A percentile compares a stretch with the other conserved stretches of the same genome.
These are phyloP conservation scores for Apus apus DNA, from an alignment of 2,113 vertebrate species.

Conservation along the genomic window DNA sequence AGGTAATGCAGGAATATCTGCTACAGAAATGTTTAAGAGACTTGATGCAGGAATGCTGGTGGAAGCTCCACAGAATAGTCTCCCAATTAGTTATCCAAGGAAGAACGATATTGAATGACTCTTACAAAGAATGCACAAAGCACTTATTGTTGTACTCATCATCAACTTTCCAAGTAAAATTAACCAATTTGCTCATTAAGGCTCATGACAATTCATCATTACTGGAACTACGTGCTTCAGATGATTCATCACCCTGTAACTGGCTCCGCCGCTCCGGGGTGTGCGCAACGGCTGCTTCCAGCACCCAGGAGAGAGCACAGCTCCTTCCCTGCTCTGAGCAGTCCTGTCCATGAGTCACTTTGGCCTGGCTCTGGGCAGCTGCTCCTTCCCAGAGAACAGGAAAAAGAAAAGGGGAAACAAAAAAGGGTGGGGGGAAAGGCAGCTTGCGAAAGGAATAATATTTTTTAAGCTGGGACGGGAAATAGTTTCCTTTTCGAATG, in stretches of 20 bases:
- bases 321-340: not conserved
- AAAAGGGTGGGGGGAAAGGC: no score
- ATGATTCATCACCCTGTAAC: not conserved
- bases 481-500: not conserved
- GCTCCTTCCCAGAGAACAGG: not conserved
- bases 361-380: rapidly evolving
- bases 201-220: conserved; percentile 18
- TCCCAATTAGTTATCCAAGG: not conserved
- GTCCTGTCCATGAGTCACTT: not conserved
- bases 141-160: not conserved
- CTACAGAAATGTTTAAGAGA: not conserved
- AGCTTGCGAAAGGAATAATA: not conserved
- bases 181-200: conserved; percentile 34
- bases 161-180: conserved; percentile 23
- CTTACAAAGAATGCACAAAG: not conserved
- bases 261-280: not conserved
- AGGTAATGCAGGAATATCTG: not conserved
- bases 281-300: not conserved
- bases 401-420: no score
- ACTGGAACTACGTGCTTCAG: not conserved
- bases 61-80: not conserved
- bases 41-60: rapidly evolving
- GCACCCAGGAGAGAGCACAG: rapidly evolving
- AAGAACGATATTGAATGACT: not conserved
- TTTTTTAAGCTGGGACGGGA: not conserved